These are phyloP conservation scores for Zoanthus solanderi DNA, from an alignment of 92 coral and sea anemone genomes.

Conservation along the genomic window DNA sequence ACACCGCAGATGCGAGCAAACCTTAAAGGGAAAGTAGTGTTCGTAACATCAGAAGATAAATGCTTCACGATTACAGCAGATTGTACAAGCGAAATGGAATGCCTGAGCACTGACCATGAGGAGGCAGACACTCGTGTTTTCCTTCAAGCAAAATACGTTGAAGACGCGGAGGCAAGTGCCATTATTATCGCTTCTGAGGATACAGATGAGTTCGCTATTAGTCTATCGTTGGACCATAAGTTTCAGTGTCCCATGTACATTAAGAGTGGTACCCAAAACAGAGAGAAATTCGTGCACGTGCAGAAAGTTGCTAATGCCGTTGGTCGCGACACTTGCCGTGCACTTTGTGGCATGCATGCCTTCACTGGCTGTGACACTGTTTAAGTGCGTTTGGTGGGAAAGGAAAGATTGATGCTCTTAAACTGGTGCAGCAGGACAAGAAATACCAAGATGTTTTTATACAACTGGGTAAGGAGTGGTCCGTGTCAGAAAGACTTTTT, in stretches of 20 bases:
- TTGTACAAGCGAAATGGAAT: not conserved
- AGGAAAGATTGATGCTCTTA: constrained; percentile 58
- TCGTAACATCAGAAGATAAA: constrained; percentile 39
- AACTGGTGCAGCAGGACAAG: constrained; percentile 42
- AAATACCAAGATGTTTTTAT: constrained; percentile 28
- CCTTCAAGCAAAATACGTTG: constrained; percentile 55
- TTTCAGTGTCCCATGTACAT: constrained; percentile 52
- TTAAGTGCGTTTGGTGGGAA: constrained; percentile 61
- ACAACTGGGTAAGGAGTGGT: constrained; percentile 53
- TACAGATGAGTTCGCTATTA: constrained; percentile 52
- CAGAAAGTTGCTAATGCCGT: constrained; percentile 51
- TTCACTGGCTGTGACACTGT: constrained; percentile 67
- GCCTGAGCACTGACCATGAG: constrained; percentile 34
- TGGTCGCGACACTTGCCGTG: constrained; percentile 6
- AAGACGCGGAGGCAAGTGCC: constrained; percentile 39
- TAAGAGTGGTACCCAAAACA: constrained; percentile 49
- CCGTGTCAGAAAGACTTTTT: constrained; percentile 51
- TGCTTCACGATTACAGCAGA: not conserved
- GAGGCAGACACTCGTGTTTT: constrained; percentile 65
- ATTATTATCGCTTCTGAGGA: constrained; percentile 52
- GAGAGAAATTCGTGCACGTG: not conserved
- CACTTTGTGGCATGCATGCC: constrained; percentile 54
- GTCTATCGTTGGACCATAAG: constrained; percentile 42
- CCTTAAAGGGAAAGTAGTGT: constrained; percentile 9
- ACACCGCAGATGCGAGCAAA: not conserved